Evolutionary conservation across 2,888 invertebrate genomes (phyloP).

Genomic region (Myopa testacea): DNA sequence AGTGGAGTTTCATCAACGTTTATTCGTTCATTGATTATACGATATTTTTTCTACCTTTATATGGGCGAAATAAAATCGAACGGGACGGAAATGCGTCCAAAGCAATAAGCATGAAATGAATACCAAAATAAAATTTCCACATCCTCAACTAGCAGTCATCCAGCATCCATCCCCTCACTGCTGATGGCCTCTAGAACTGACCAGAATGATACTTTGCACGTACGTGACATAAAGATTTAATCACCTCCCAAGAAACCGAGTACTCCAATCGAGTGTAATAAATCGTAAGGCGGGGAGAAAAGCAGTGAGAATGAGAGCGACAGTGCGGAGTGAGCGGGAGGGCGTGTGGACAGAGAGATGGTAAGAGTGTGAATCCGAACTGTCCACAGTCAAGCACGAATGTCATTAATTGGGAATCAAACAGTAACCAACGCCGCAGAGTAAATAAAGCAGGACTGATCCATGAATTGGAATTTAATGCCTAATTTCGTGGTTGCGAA

Average conservation of each 20-base stretch:
- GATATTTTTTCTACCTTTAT: background rate
- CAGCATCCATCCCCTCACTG: background rate
- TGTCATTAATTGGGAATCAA: conserved; percentile 27
- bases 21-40: background rate
- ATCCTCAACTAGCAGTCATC: background rate
- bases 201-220: conserved; percentile 29
- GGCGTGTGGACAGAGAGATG: background rate
- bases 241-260: conserved; percentile 8
- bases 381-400: background rate
- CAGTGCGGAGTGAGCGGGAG: background rate
- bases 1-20: background rate
- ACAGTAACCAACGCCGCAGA: conserved; percentile 12
- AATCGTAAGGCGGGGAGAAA: background rate
- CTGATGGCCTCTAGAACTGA: conserved; percentile 4
- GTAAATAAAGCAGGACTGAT: background rate
- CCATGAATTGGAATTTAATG: conserved; percentile 36
- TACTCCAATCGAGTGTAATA: conserved; percentile 9
- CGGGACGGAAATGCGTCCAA: conserved; percentile 10
- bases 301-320: background rate
- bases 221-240: conserved; percentile 35
- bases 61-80: background rate
- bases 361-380: background rate
- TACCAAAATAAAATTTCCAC: conserved; percentile 28
- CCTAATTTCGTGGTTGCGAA: conserved; percentile 25
- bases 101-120: conserved; percentile 28